Base-by-base conservation (phyloP, 2,113 vertebrate genomes). In the Plecotus auritus region DNA sequence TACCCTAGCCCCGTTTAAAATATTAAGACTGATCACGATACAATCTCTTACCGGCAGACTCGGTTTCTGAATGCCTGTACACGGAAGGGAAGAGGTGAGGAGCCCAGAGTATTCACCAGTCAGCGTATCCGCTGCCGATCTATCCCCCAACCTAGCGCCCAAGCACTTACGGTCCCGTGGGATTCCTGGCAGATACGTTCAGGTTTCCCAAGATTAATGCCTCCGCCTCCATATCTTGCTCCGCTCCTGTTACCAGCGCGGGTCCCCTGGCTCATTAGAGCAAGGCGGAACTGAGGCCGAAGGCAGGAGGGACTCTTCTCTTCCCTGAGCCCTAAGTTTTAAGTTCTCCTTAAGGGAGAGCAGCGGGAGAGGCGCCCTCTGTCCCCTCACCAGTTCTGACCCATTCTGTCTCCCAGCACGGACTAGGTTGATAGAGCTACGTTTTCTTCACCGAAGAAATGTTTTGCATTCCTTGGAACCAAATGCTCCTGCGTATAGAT, bases 1-100 rank as follows among this genome's bases (percentile, higher is more conserved):
- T 73, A 77, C 56, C 82, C 95, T 93, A 93, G 84, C 42, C 93
- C 49, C 1, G 0, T 93, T 97, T 95, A 93, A 95, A 96, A 96
- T 95, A 96, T 67, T 88, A 95, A 96, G 74, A 94, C 89, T 76
- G 90, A 92, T 81, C 42, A 49, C 30, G 78, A 85, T 86, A 51
- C 69, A 28, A 47, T 78, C 91, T 93, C 64, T 84, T 66, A 67
- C 47, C 35, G 5, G 1, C 42, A 77, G 51, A 69, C 37, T 69
- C 40, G 12, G 72, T 77, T 67, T 74, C 84, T 28, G 88, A 94
- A 78, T 28, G 69, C 74, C 85, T 73, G 22, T 6, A 23, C 0
- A 10, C 40, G 28, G 76, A 81, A 64, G 12, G 83, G 59, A 88
- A 81, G 77, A 22, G n/a, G 32, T 30, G 80, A 42, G 42, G 40